phyloP scores from a whole-genome alignment of 2,797 vertebrate genomes.

The Kryptopterus vitreolus region DNA sequence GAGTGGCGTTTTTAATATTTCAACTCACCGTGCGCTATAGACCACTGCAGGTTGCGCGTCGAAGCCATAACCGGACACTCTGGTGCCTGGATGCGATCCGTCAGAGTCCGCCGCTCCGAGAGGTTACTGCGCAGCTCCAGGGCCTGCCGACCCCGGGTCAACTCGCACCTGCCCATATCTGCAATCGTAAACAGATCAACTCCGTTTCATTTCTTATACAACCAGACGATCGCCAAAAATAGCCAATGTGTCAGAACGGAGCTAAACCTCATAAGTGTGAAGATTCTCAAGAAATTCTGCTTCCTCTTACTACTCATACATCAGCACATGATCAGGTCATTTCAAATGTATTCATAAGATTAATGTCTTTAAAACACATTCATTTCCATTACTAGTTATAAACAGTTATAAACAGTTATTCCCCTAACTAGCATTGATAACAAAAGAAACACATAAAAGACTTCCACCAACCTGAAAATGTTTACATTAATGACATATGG shows the following conservation, averaged over 20 bases:
- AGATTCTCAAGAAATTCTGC: neutral
- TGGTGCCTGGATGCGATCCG: constrained; percentile 68
- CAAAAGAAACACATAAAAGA: neutral
- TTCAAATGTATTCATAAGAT: no score
- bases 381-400: neutral
- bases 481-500: no score
- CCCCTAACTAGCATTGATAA: neutral
- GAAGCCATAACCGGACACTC: constrained; percentile 68
- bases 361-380: neutral
- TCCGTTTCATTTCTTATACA: neutral
- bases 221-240: neutral
- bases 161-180: constrained; percentile 84
- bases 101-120: constrained; percentile 81
- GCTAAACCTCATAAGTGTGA: neutral
- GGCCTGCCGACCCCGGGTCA: constrained; percentile 81
- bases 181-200: constrained; percentile 12
- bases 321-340: no score
- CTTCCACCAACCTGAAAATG: no score
- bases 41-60: constrained; percentile 84
- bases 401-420: no score
- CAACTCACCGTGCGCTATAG: constrained; percentile 82
- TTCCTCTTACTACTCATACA: neutral
- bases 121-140: constrained; percentile 87
- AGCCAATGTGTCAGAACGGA: neutral
- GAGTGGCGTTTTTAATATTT: no score